Evolutionary conservation across 53 echinoderm and acorn worm genomes (phyloP).

Genomic region (Apostichopus leukothele): DNA sequence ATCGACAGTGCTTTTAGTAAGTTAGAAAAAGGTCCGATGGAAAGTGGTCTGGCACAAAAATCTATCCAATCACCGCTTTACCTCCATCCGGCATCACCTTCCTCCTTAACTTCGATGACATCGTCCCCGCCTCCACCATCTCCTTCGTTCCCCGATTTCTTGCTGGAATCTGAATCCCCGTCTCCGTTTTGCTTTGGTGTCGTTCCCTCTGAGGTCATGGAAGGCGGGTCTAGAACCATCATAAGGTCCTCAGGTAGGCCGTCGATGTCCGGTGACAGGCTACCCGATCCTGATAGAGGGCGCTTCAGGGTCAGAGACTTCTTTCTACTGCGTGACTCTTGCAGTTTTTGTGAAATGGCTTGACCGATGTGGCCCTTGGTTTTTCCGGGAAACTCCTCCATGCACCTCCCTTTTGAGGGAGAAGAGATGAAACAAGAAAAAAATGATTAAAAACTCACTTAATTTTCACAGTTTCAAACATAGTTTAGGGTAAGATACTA

Average conservation of each 20-base stretch:
- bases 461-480: too few relatives aligned
- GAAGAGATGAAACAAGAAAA: too few relatives aligned
- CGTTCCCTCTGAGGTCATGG: neutral
- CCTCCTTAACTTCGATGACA: constrained; percentile 40
- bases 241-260: constrained; percentile 10
- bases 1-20: too few relatives aligned
- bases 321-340: constrained; percentile 19
- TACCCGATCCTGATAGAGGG: constrained; percentile 27
- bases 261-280: neutral
- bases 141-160: neutral
- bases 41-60: neutral
- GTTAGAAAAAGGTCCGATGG: neutral
- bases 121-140: neutral
- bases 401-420: constrained; percentile 23
- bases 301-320: constrained; percentile 1
- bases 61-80: neutral
- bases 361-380: constrained; percentile 41
- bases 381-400: constrained; percentile 37
- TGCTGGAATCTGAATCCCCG: neutral
- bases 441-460: too few relatives aligned
- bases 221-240: constrained; percentile 31
- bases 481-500: too few relatives aligned
- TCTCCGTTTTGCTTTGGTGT: constrained; percentile 12
- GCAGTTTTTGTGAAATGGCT: constrained; percentile 35
- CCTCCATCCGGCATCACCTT: constrained; percentile 41